These are phyloP conservation scores for Hormaphis cornu DNA, from an alignment of 1,140 invertebrate species.

Conservation along the genomic window DNA sequence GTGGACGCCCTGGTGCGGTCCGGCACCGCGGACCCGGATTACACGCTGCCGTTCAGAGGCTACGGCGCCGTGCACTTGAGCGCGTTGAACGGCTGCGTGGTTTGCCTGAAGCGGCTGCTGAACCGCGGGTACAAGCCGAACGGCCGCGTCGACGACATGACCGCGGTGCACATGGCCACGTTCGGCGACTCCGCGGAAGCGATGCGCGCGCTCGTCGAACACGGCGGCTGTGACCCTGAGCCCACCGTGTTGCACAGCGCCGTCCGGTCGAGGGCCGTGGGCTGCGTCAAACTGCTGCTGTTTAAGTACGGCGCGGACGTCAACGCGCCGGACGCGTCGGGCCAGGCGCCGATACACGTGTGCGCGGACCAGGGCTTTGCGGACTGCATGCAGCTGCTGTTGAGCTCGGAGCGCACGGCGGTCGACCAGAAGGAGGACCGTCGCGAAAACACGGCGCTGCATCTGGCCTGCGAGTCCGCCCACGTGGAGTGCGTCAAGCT, in stretches of 20 bases:
- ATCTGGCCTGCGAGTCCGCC: slow-evolving; percentile 65
- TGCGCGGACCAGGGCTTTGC: slow-evolving; percentile 62
- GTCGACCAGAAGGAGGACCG: slow-evolving; percentile 35
- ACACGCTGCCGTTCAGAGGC: slow-evolving; percentile 55
- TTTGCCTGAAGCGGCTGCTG: slow-evolving; percentile 51
- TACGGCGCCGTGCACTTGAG: slow-evolving; percentile 60
- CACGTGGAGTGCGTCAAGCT: slow-evolving; percentile 58
- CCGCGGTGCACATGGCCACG: slow-evolving; percentile 68
- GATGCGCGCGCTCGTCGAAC: slow-evolving; percentile 57
- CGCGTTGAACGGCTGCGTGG: slow-evolving; percentile 63
- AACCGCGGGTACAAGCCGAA: slow-evolving; percentile 57
- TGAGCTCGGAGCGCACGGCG: slow-evolving; percentile 35
- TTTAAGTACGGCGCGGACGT: slow-evolving; percentile 57
- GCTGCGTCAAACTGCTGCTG: slow-evolving; percentile 61
- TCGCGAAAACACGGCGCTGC: slow-evolving; percentile 55
- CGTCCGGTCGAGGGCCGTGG: slow-evolving; percentile 60
- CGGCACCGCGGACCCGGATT: slow-evolving; percentile 60
- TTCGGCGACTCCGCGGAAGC: slow-evolving; percentile 65
- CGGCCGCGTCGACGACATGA: slow-evolving; percentile 46
- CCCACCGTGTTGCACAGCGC: slow-evolving; percentile 67
- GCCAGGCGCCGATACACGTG: slow-evolving; percentile 65
- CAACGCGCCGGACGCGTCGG: slow-evolving; percentile 57
- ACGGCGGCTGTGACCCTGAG: slow-evolving; percentile 50
- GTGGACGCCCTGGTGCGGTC: slow-evolving; percentile 50
- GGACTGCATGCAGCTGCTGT: slow-evolving; percentile 49